phyloP scores from a whole-genome alignment of 2,797 vertebrate genomes.

The Malacoraja senta region DNA sequence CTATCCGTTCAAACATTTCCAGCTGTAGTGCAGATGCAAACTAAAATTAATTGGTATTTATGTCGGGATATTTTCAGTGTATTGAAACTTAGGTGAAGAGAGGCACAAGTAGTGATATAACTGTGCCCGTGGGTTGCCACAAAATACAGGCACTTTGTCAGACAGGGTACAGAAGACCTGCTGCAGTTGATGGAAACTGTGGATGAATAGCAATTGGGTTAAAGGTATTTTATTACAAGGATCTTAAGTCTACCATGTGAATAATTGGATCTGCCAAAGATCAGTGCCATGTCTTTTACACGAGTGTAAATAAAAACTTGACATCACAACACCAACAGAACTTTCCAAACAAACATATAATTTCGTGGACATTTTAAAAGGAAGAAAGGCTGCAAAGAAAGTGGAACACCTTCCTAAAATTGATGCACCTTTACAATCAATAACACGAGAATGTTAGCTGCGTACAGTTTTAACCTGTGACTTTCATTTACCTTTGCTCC shows the following conservation, averaged over 20 bases:
- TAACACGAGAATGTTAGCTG: neutral
- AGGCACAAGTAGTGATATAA: neutral
- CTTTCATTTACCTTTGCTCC: conserved; percentile 46
- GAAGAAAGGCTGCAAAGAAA: neutral
- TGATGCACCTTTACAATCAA: neutral
- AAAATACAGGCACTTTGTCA: neutral
- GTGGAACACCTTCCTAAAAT: neutral
- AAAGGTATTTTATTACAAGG: neutral
- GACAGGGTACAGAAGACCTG: neutral
- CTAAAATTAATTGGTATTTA: neutral
- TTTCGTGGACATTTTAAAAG: neutral
- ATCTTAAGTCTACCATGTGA: neutral
- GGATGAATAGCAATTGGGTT: neutral
- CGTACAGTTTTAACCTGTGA: neutral
- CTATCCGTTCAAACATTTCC: neutral
- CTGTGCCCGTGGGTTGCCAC: neutral
- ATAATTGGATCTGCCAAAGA: neutral
- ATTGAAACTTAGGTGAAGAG: neutral
- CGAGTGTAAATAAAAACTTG: neutral
- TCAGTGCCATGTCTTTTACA: neutral
- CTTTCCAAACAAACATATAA: neutral
- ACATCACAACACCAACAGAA: neutral
- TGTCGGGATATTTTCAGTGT: neutral
- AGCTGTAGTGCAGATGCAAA: neutral
- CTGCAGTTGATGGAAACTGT: neutral